Conservation (phyloP, 1,140 invertebrate genomes). For the Drosophila teissieri region DNA sequence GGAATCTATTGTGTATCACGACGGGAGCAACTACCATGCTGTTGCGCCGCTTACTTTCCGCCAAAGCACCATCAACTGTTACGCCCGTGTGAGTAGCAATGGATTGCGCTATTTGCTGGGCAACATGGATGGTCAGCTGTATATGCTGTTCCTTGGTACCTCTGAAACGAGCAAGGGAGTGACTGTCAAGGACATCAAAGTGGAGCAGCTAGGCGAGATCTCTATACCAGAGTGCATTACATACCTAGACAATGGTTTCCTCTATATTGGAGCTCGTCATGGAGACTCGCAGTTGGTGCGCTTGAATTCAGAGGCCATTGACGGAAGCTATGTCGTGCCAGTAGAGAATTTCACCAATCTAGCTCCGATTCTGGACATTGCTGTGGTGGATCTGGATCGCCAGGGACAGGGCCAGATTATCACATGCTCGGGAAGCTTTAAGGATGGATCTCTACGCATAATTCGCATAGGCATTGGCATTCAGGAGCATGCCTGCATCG, state of each 20-base stretch:
- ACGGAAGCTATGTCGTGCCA: conserved; percentile 94
- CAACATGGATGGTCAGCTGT: conserved; percentile 97
- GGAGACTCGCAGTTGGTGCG: conserved; percentile 98
- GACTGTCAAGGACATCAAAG: conserved; percentile 95
- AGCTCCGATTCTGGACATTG: conserved; percentile 99
- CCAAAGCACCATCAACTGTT: conserved; percentile 98
- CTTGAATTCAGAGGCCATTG: conserved; percentile 93
- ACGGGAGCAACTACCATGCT: conserved; percentile 95
- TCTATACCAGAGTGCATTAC: conserved; percentile 99
- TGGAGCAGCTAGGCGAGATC: conserved; percentile 96
- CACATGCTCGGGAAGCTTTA: conserved; percentile 98
- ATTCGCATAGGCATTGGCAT: conserved; percentile 99
- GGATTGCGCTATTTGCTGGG: conserved; percentile 97
- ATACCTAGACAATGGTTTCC: conserved; percentile 99
- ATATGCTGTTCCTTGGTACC: conserved; percentile 97
- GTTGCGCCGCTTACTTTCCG: conserved; percentile 91
- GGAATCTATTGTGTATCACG: conserved; percentile 98
- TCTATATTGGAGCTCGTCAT: conserved; percentile 97
- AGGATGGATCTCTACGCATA: conserved; percentile 98
- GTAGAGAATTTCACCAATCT: conserved; percentile 99
- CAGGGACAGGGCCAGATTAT: conserved; percentile 99
- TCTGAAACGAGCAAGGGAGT: conserved; percentile 88
- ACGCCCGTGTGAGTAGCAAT: conserved; percentile 96
- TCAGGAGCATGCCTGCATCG: conserved; percentile 98
- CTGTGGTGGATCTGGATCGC: conserved; percentile 97